Percentiles rank a stretch among this genome's conserved stretches.
Evolutionary conservation across 2,113 vertebrate genomes (phyloP).

Genomic region (Pimephales promelas): DNA sequence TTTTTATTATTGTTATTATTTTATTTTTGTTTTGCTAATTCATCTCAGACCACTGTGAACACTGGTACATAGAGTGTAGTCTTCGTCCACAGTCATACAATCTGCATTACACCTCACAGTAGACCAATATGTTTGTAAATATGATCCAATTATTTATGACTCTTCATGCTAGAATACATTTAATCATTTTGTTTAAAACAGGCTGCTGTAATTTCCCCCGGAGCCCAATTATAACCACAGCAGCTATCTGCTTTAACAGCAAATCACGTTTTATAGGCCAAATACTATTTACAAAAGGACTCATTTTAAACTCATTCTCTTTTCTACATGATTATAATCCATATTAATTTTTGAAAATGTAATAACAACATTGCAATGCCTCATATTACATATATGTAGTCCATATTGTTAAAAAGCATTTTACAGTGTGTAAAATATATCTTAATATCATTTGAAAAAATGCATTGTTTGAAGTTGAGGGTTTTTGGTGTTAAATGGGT

Average conservation of each 20-base stretch:
- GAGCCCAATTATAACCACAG: not conserved
- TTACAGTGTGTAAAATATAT: slow-evolving; percentile 20
- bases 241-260: not conserved
- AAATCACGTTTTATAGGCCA: slow-evolving; percentile 7
- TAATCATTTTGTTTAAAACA: slow-evolving; percentile 34
- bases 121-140: slow-evolving; percentile 48
- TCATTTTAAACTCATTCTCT: not conserved
- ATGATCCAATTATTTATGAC: slow-evolving; percentile 46
- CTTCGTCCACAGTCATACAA: slow-evolving; percentile 32
- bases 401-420: slow-evolving; percentile 16
- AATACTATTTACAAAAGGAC: slow-evolving; percentile 1
- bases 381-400: not conserved
- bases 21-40: slow-evolving; percentile 64
- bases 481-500: not conserved
- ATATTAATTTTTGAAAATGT: not conserved
- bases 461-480: not conserved
- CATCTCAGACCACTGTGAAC: slow-evolving; percentile 73
- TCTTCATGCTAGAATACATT: slow-evolving; percentile 18
- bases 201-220: not conserved
- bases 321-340: slow-evolving; percentile 5
- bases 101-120: slow-evolving; percentile 32
- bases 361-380: not conserved
- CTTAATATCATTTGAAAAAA: not conserved
- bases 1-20: slow-evolving; percentile 39
- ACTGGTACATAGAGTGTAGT: slow-evolving; percentile 54